phyloP scores from a whole-genome alignment of 2,888 invertebrate species.

The Drosophila affinis region DNA sequence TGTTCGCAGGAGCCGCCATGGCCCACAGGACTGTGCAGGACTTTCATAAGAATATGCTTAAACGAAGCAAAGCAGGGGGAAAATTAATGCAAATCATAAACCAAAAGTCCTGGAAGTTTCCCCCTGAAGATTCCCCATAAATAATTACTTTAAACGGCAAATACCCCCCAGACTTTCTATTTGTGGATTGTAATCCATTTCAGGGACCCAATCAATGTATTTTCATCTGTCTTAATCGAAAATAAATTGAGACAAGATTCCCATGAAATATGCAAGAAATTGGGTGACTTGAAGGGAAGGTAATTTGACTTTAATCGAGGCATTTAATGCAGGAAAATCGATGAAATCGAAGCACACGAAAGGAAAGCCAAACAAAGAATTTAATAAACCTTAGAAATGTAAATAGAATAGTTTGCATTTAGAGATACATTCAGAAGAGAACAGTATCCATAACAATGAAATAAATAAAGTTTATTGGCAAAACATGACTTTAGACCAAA shows the following conservation, averaged over 20 bases:
- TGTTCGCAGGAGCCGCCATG: constrained; percentile 14
- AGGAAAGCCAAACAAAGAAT: neutral
- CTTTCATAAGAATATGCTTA: constrained; percentile 23
- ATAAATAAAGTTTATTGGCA: neutral
- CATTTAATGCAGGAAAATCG: too few species aligned
- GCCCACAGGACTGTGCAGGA: constrained; percentile 1
- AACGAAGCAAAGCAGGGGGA: neutral
- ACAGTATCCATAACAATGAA: too few species aligned
- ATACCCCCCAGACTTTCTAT: neutral
- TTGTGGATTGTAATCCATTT: neutral
- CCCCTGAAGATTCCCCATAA: neutral
- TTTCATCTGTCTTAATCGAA: neutral
- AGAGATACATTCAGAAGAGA: too few species aligned
- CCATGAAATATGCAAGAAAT: neutral
- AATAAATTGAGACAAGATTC: neutral
- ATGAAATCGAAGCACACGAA: neutral
- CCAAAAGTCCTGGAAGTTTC: too few species aligned
- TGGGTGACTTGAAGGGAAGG: neutral
- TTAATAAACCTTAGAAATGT: neutral
- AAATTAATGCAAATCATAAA: neutral
- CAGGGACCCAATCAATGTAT: neutral
- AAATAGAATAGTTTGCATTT: too few species aligned
- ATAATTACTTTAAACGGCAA: neutral
- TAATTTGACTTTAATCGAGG: neutral
- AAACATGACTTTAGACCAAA: neutral